These are phyloP conservation scores for Drosophila kikkawai DNA, from an alignment of 1,140 invertebrate species.

Conservation along the genomic window DNA sequence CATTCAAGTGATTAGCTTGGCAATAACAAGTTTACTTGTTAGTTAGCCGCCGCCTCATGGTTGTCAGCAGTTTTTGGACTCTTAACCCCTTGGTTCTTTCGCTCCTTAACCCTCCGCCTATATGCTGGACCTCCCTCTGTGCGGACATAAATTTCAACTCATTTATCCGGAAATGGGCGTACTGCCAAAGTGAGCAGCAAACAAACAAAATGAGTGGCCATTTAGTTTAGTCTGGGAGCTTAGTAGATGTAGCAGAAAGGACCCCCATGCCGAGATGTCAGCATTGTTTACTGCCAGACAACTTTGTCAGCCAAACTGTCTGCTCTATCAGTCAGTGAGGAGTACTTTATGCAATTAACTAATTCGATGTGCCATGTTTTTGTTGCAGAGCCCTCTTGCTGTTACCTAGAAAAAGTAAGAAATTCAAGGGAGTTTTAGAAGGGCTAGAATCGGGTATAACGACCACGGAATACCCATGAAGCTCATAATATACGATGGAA, in stretches of 20 bases:
- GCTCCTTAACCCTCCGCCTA: background rate
- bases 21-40: conserved; percentile 61
- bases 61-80: conserved; percentile 45
- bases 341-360: conserved; percentile 75
- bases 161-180: conserved; percentile 64
- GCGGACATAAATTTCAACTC: conserved; percentile 65
- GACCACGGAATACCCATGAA: background rate
- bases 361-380: conserved; percentile 67
- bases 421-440: background rate
- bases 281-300: conserved; percentile 66
- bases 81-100: conserved; percentile 1
- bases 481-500: too few species aligned
- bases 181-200: conserved; percentile 64
- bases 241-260: conserved; percentile 24
- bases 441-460: background rate
- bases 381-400: conserved; percentile 8
- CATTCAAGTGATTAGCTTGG: conserved; percentile 55
- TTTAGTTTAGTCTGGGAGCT: conserved; percentile 62
- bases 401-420: conserved; percentile 1
- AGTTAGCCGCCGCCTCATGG: conserved; percentile 47
- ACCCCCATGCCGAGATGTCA: conserved; percentile 12
- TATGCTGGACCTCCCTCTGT: background rate
- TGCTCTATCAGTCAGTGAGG: conserved; percentile 46
- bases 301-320: conserved; percentile 63
- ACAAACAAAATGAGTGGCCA: conserved; percentile 69